Evolutionary conservation across 2,797 vertebrate genomes (phyloP).

Genomic region (Alfaro cultratus): DNA sequence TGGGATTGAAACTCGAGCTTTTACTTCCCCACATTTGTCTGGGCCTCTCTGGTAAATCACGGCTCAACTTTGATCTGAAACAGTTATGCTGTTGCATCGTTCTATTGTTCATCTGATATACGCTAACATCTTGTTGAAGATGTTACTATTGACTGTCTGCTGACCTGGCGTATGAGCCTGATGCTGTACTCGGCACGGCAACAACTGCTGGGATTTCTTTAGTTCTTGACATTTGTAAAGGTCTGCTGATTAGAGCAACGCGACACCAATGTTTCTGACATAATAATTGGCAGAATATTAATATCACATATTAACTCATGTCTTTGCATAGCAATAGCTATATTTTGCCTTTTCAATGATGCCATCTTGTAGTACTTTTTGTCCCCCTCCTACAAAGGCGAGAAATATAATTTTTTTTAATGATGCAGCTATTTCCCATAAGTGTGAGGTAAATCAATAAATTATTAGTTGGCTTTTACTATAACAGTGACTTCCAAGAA

Average conservation of each 20-base stretch:
- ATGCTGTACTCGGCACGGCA: not conserved
- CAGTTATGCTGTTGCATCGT: constrained; percentile 13
- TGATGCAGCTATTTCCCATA: not conserved
- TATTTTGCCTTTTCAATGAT: not conserved
- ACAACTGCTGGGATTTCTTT: not conserved
- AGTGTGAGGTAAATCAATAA: not conserved
- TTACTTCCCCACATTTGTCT: constrained; percentile 18
- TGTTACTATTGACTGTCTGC: not conserved
- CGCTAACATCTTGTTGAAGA: constrained; percentile 4
- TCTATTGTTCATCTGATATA: not conserved
- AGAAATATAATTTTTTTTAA: not conserved
- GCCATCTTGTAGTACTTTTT: not conserved
- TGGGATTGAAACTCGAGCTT: constrained; percentile 34
- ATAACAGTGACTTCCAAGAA: constrained; percentile 3
- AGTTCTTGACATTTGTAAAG: not conserved
- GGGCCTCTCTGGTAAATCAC: constrained; percentile 15
- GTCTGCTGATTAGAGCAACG: not conserved
- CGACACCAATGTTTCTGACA: not conserved
- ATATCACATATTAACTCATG: not conserved
- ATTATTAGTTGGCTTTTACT: not conserved
- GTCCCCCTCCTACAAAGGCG: not conserved
- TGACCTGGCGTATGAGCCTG: not conserved
- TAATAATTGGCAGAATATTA: not conserved
- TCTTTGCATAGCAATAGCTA: not conserved
- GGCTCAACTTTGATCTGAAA: constrained; percentile 8